Base-by-base conservation (phyloP, 1,140 invertebrate genomes). In the Danaus plexippus region DNA sequence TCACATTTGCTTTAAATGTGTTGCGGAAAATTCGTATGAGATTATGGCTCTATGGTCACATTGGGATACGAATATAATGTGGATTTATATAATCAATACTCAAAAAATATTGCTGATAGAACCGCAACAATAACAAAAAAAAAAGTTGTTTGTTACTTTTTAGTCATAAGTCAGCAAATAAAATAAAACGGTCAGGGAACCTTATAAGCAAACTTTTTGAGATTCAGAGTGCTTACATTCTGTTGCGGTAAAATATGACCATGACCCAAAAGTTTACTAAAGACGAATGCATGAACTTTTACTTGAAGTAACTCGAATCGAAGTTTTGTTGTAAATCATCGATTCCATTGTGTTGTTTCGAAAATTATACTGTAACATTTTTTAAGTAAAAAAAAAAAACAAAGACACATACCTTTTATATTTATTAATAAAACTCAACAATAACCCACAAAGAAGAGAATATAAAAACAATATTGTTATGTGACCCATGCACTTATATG, bases 361-460 rank as follows among this genome's bases (percentile, higher is more conserved):
- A 32, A 32, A 32, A 32, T 32, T 32, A 32, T 32, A 32, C 22
- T 32, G 1, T 32, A 32, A 32, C 2, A 7, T 32, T 32, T 32
- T 32, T 32, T 32, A 32, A 11, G 22, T 51, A 50, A 44, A 11
- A 50, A 22, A 56, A 61, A 56, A 47, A 15, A n/a, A n/a, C n/a
- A n/a, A n/a, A n/a, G n/a, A 15, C 15, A 15, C 15, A 15, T 1
- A 15, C 3, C 15, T 68, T 62, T 53, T 48, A 65, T 62, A 60
- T 84, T 81, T 77, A 80, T 80, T 79, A 80, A 77, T 70, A 78
- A 84, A 85, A 85, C 68, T 85, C 81, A 85, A 85, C 81, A 82
- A 80, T 75, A 67, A 69, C 69, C 71, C 76, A 80, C 76, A 73
- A 73, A 66, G 77, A 74, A 75, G 68, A 70, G 71, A 73, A 22